Percentiles rank a stretch among this genome's conserved stretches.
These are phyloP conservation scores for Xanthostigma xanthostigma DNA, from an alignment of 2,888 invertebrate species.

Conservation along the genomic window DNA sequence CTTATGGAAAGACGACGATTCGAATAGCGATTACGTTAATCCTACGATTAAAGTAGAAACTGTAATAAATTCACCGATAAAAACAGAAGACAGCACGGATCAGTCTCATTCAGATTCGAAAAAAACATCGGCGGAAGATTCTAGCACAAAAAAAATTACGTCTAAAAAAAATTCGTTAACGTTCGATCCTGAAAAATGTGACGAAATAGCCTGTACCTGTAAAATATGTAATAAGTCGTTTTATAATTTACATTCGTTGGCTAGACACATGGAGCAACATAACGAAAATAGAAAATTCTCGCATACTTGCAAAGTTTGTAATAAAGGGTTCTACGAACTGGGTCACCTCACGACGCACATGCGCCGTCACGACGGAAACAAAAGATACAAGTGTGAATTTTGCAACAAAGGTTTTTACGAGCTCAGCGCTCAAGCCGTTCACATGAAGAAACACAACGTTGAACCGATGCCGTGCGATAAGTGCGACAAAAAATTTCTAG, in stretches of 20 bases:
- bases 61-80: no score
- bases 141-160: no score
- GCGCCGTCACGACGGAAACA: conserved; percentile 25
- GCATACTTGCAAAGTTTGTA: conserved; percentile 30
- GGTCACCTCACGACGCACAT: conserved; percentile 31
- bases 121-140: no score
- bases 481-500: neutral
- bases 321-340: conserved; percentile 31
- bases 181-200: neutral
- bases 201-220: neutral
- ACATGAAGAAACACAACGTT: neutral
- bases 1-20: neutral
- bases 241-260: neutral
- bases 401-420: conserved; percentile 2
- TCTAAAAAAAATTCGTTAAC: no score
- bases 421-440: conserved; percentile 1
- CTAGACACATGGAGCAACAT: neutral
- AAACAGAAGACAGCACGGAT: no score
- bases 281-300: conserved; percentile 9
- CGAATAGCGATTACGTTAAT: no score
- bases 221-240: conserved; percentile 2
- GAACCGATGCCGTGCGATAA: neutral
- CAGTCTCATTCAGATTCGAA: no score
- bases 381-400: neutral
- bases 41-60: no score